Base-by-base conservation (phyloP, 1,140 invertebrate genomes). In the Brachionus rubens region DNA sequence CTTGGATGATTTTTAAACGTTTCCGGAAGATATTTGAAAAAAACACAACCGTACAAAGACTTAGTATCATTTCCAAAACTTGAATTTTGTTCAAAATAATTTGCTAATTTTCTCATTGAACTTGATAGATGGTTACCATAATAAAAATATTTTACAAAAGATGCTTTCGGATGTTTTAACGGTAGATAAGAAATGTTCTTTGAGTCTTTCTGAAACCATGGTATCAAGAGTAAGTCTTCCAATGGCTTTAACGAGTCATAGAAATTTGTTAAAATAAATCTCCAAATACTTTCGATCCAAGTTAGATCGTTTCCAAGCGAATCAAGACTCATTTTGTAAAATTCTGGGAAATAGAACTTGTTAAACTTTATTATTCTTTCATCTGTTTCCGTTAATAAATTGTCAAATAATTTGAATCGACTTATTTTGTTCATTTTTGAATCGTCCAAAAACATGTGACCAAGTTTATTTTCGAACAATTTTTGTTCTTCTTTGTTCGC, bases 361-460 rank as follows among this genome's bases (percentile, higher is more conserved):
- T 33, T 36, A 36, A 59, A 59, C 5, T 28, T 16, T 36, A 59
- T 36, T 7, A 59, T 59, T 59, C 33, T 59, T 16, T 16, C 14
- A 59, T 59, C 54, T 36, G 33, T 21, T n/a, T 33, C 19, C 19
- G 41, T 24, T 1, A 65, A 26, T 1, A 65, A 24, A 9, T 65
- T 26, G 26, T 65, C 43, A 43, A 65, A 65, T 9, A 65, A 43
- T 30, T 59, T 9, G 26, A 16, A 43, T 65, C 43, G 41, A 41
- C 59, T 65, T 21, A 41, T 10, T 14, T 41, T 26, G 24, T 65
- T 46, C 21, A 65, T 14, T 65, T 65, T 65, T 26, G 26, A 10
- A 33, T 68, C 54, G 41, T 76, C 77, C 33, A 62, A 33, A 54
- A 78, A 24, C 14, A 78, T 19, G 14, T 36, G 43, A 62, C 67